These are phyloP conservation scores for Symphodus melops DNA, from an alignment of 2,113 vertebrate genomes.

Conservation along the genomic window DNA sequence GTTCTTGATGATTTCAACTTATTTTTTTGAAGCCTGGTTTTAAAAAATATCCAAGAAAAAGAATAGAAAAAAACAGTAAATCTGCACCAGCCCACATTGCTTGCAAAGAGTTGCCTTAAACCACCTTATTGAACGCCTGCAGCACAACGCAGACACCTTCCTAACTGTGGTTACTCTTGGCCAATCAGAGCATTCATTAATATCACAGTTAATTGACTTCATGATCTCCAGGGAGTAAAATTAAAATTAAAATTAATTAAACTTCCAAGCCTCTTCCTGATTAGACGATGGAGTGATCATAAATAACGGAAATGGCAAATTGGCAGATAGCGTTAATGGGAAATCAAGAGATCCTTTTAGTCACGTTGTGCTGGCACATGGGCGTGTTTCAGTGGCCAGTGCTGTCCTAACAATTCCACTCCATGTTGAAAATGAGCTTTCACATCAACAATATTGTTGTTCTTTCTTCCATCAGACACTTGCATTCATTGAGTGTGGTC, in stretches of 20 bases:
- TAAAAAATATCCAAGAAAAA: background rate
- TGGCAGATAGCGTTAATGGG: background rate
- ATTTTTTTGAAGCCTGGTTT: background rate
- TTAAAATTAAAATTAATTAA: constrained; percentile 45
- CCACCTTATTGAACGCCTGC: background rate
- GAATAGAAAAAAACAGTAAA: background rate
- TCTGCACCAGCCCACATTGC: background rate
- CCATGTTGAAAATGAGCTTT: constrained; percentile 13
- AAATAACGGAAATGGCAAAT: background rate
- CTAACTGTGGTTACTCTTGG: constrained; percentile 28
- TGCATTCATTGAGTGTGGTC: constrained; percentile 46
- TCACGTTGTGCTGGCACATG: background rate
- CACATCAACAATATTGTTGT: constrained; percentile 13
- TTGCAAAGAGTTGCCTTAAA: background rate
- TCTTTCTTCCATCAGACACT: constrained; percentile 31
- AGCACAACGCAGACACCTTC: constrained; percentile 4
- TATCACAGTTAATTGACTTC: constrained; percentile 38
- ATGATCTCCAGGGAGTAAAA: constrained; percentile 22
- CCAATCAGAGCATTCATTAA: constrained; percentile 48
- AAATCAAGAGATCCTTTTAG: background rate
- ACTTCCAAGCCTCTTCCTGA: constrained; percentile 30
- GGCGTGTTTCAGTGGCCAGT: background rate
- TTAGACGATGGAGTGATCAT: constrained; percentile 16
- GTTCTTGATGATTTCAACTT: background rate
- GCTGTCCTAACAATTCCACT: constrained; percentile 13